Evolutionary conservation across 2,888 invertebrate genomes (phyloP), one percentile per base, ranked within the genome.

Genomic region (Apamea monoglypha): DNA sequence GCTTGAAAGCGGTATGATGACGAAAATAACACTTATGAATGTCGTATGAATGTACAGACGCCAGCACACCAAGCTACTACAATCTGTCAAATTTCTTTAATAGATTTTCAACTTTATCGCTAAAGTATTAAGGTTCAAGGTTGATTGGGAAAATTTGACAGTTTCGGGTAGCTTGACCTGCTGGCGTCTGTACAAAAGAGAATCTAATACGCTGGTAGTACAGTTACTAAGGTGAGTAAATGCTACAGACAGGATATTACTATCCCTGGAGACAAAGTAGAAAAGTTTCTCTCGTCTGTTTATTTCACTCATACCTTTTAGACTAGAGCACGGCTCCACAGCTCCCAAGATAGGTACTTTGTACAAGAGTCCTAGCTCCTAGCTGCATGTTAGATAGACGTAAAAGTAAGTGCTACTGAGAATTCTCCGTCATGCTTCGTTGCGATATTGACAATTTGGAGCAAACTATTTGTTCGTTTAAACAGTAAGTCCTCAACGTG

Each of bases 281-380:
- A 40, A 82, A 68, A 56, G 63, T 76, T 40, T 75, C n/a, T n/a
- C 14, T 21, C 68, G 76, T 68, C 36, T 75, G 40, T 74, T 74
- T 73, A 82, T 82, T 63, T 47, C 25, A 44, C 7, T 50, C 32
- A 53, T 44, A 67, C 44, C n/a, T 61, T 44, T 67, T 82, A 29
- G 36, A 69, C 16, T 81, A 16, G n/a, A 69, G 59, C 40, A 76
- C 16, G 76, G 64, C 5, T 16, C 4, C 16, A 40, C 47, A 47
- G 3, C 47, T 70, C 83, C 70, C 18, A 40, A 59, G 2, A 50
- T 70, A 56, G 12, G n/a, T 56, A 70, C 69, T 66, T 76, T 32
- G 40, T 47, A 47, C 7, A 29, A n/a, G 12, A 76, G 21, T 59
- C 50, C n/a, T 76, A n/a, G 16, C 25, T 16, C 21, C 25, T 56